These are phyloP conservation scores for Caenorhabditis angaria DNA, from an alignment of 2,888 invertebrate genomes.

Conservation along the genomic window DNA sequence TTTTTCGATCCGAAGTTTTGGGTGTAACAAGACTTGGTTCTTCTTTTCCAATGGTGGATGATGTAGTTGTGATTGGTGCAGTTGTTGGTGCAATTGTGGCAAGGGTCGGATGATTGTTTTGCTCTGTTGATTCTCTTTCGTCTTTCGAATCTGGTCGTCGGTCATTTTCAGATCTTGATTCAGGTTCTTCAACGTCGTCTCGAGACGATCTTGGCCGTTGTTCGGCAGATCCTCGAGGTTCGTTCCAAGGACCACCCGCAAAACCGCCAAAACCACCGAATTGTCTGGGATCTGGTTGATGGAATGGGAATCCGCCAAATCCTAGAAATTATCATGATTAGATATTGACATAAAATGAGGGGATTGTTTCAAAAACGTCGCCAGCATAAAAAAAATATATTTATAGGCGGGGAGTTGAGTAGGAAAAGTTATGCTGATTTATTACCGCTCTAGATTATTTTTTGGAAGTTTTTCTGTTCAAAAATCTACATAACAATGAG, in stretches of 20 bases:
- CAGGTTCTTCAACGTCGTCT: conserved; percentile 30
- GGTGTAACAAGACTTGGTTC: conserved; percentile 40
- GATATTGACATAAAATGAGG: not conserved
- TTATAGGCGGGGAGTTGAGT: too few relatives aligned
- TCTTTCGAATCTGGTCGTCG: conserved; percentile 36
- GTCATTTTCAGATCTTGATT: conserved; percentile 34
- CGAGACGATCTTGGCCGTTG: conserved; percentile 12
- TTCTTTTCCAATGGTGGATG: too few relatives aligned
- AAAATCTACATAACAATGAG: too few relatives aligned
- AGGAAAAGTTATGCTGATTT: too few relatives aligned
- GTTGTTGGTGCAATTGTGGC: not conserved
- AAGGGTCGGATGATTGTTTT: too few relatives aligned
- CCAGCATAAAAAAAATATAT: too few relatives aligned
- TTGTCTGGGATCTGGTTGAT: conserved; percentile 39
- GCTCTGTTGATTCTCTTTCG: conserved; percentile 3
- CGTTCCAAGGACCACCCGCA: conserved; percentile 47
- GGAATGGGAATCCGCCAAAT: conserved; percentile 35
- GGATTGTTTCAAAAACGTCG: too few relatives aligned
- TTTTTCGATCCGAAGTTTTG: conserved; percentile 26
- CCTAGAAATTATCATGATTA: conserved; percentile 17
- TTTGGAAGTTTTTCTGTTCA: too few relatives aligned
- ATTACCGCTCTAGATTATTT: too few relatives aligned
- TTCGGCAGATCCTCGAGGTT: conserved; percentile 42
- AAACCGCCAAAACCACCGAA: conserved; percentile 49
- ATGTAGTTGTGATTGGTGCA: not conserved